Base-by-base conservation (phyloP, 2,113 vertebrate genomes). In the Chionis minor region DNA sequence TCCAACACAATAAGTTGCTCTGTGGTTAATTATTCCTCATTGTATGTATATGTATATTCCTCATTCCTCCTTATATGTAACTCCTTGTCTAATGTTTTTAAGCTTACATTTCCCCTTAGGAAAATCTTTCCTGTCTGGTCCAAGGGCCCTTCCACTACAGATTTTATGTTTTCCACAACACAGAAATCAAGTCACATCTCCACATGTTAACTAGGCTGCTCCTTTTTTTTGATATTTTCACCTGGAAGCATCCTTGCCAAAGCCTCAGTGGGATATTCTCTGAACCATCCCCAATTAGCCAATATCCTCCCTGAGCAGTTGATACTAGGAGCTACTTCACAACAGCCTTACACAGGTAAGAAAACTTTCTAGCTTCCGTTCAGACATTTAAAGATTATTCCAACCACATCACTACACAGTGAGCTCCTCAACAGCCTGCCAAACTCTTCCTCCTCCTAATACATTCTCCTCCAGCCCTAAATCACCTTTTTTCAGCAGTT, bases 61-160 rank as follows among this genome's bases (percentile, higher is more conserved):
- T n/a, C n/a, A n/a, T n/a, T n/a, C n/a, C n/a, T n/a, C 6, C 3
- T 23, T 16, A 6, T 6, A 33, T 1, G 0, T 32, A 89, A 62
- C 17, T 86, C 42, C 35, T 42, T 81, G 33, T 45, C 27, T 26
- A 16, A 52, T 30, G 6, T 7, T 86, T 40, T 82, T 45, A 51
- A 54, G 14, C 23, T 87, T 81, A 38, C 9, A 8, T 45, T 71
- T 71, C 17, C 11, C 20, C 15, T 71, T 32, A 73, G 9, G 55
- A 55, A 62, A 87, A 58, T 35, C 49, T 26, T 24, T 63, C 24
- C 24, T 42, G 27, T 24, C 13, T 38, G 26, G 12, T 59, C 30
- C 52, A 77, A 65, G 16, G 12, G 35, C 26, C 22, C 35, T 62
- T 94, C 14, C 19, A 55, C 28, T 30, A 69, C 12, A 38, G 33